Base-by-base conservation (phyloP, 2,797 vertebrate genomes). In the Bryconaethiops microstoma region DNA sequence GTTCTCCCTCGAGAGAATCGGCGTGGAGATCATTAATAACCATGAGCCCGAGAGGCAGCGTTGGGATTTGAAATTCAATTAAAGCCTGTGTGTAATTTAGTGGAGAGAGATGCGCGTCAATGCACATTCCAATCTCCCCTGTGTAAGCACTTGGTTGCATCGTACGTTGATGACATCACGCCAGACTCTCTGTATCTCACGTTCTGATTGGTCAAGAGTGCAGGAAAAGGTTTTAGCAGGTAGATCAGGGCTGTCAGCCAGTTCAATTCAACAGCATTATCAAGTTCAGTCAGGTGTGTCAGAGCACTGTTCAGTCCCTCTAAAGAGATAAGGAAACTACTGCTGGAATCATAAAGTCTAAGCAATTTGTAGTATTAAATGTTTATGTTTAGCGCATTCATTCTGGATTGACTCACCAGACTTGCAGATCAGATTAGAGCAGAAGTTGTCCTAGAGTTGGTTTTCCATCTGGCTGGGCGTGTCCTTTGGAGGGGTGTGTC, bases 21-120 rank as follows among this genome's bases (percentile, higher is more conserved):
- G 59, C 54, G 79, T 76, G 72, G 74, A 60, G 52, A 76, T 81
- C 65, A 76, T 76, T 76, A 76, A 81, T 81, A 81, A 69, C 64
- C 72, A 70, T 70, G 73, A 81, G 73, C 64, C 65, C 25, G 68
- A 68, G 74, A 54, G 5, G 54, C 79, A 63, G 55, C 2, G 14
- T 9, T 69, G 72, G 72, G 79, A 76, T 80, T 75, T 45, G 54
- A 80, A 75, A 80, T 80, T 74, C 72, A 80, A 80, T 80, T 75
- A 75, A 80, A 80, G 67, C 63, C 40, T 62, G 52, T 69, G 73
- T 76, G 73, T 81, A 81, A 81, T 81, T 80, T 75, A 69, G 72
- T 48, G 45, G 16, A 59, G 60, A 74, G 48, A 63, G 79, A 76
- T 45, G 52, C 62, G 62, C 71, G 6, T 74, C 62, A 45, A 19